phyloP scores from a whole-genome alignment of 1,140 invertebrate genomes.

The Saccostrea echinata region DNA sequence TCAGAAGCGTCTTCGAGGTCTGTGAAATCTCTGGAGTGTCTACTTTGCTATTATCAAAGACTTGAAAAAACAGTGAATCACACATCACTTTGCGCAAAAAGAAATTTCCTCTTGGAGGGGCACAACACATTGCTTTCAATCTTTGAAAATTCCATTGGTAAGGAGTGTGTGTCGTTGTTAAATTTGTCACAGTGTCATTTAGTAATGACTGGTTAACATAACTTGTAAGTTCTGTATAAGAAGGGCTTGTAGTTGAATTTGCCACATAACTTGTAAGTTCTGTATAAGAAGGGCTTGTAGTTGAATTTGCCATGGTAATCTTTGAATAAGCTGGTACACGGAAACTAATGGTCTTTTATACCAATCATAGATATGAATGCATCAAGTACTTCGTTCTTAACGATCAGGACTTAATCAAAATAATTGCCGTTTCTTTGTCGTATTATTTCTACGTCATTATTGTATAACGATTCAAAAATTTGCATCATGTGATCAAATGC shows the following conservation, averaged over 20 bases:
- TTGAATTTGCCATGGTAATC: not conserved
- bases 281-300: not conserved
- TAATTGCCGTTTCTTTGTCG: not conserved
- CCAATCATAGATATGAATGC: not conserved
- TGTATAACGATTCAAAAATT: slow-evolving; percentile 1
- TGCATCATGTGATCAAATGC: not conserved
- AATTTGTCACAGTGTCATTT: not conserved
- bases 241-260: not conserved
- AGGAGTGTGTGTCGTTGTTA: not conserved
- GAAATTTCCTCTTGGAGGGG: not conserved
- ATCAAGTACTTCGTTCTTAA: not conserved
- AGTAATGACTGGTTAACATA: not conserved
- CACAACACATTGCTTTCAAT: slow-evolving; percentile 12
- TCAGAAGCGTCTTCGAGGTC: slow-evolving; percentile 38
- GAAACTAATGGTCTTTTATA: not conserved
- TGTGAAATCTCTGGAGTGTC: not conserved
- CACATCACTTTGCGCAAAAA: slow-evolving; percentile 7
- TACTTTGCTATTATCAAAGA: not conserved
- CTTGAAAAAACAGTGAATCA: not conserved
- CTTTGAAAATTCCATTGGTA: not conserved
- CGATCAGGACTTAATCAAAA: not conserved
- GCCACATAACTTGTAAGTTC: not conserved
- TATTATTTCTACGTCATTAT: slow-evolving; percentile 5
- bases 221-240: not conserved
- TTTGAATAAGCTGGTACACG: not conserved